A percentile compares a stretch with the other conserved stretches of the same genome.
phyloP scores from a whole-genome alignment of 1,140 invertebrate species.

The Semibalanus balanoides region DNA sequence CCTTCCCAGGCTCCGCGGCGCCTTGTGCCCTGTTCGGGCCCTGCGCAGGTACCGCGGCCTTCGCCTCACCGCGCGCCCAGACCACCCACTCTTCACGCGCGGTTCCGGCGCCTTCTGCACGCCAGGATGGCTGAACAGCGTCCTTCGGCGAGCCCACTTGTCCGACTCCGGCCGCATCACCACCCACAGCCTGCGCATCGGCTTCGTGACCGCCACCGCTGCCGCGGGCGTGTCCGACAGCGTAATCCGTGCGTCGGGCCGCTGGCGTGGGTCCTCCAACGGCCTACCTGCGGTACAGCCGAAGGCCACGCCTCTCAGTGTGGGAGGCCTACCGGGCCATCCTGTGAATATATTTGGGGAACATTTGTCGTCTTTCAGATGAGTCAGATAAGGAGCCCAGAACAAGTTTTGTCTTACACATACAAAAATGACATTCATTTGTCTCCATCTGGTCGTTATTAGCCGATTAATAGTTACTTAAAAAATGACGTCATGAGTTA shows the following conservation, averaged over 20 bases:
- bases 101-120: not conserved
- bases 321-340: conserved; percentile 43
- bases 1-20: not conserved
- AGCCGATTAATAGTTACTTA: too few species aligned
- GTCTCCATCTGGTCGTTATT: too few species aligned
- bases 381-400: too few species aligned
- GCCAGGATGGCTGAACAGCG: not conserved
- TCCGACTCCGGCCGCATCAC: not conserved
- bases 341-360: not conserved
- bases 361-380: too few species aligned
- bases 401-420: too few species aligned
- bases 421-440: too few species aligned
- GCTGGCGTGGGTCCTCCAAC: conserved; percentile 39
- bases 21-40: not conserved
- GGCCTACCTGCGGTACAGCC: conserved; percentile 66
- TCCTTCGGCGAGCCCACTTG: not conserved
- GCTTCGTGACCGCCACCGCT: conserved; percentile 8
- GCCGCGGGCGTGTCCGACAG: conserved; percentile 28
- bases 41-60: not conserved
- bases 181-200: not conserved
- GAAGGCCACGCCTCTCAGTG: conserved; percentile 47
- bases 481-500: too few species aligned
- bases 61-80: too few species aligned
- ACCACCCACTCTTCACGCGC: not conserved
- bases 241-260: conserved; percentile 27